phyloP scores from a whole-genome alignment of 2,888 invertebrate genomes.

The Cyaniris semiargus region DNA sequence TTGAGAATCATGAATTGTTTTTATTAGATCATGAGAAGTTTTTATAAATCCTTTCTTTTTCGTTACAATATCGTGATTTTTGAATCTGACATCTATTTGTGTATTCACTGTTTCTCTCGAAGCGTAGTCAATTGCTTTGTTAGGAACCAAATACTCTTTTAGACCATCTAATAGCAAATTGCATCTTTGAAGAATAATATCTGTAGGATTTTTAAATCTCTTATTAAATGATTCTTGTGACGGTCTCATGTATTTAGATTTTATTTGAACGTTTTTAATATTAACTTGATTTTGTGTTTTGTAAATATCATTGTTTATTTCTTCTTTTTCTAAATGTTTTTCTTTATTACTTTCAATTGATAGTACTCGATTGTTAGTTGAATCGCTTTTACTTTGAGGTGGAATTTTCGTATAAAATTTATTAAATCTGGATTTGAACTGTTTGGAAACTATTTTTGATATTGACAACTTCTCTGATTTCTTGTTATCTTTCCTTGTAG shows the following conservation, averaged over 20 bases:
- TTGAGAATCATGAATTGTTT: constrained; percentile 47
- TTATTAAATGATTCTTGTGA: constrained; percentile 39
- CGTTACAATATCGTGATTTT: background rate
- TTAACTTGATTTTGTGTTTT: constrained; percentile 32
- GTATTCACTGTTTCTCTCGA: background rate
- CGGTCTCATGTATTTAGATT: constrained; percentile 22
- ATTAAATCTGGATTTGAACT: constrained; percentile 3
- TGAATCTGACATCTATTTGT: background rate
- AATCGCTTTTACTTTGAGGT: constrained; percentile 10
- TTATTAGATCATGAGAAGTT: constrained; percentile 60
- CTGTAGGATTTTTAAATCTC: constrained; percentile 46
- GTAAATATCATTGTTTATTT: background rate
- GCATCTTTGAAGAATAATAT: constrained; percentile 46
- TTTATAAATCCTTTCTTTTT: constrained; percentile 38
- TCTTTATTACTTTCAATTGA: background rate
- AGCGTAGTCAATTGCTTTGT: background rate
- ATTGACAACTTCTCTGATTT: constrained; percentile 30
- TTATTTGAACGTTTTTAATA: background rate
- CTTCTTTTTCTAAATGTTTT: background rate
- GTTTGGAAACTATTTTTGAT: constrained; percentile 25
- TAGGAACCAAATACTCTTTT: constrained; percentile 6
- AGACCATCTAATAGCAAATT: constrained; percentile 35
- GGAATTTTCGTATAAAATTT: background rate
- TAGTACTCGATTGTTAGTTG: background rate
- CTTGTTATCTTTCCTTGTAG: constrained; percentile 53